Evolutionary conservation across 2,888 invertebrate genomes (phyloP).

Genomic region (Nematopogon swammerdamellus): DNA sequence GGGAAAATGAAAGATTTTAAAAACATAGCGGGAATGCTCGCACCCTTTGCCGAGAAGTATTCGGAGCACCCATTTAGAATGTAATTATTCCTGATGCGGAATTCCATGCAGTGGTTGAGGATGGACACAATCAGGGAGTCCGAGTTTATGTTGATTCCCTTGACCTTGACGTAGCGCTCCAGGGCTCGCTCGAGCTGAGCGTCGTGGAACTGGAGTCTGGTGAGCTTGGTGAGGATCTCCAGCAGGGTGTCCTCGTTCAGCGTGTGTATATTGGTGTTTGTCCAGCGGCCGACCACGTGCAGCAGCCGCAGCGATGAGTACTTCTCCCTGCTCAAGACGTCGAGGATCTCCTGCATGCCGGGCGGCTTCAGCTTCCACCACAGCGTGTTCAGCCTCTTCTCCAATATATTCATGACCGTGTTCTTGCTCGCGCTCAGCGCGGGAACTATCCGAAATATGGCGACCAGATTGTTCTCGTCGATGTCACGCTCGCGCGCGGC

Average conservation of each 20-base stretch:
- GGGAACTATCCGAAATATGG: conserved; percentile 54
- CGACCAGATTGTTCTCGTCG: conserved; percentile 51
- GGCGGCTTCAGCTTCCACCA: conserved; percentile 53
- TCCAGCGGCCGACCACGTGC: conserved; percentile 50
- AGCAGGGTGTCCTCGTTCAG: conserved; percentile 55
- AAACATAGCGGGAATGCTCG: conserved; percentile 45
- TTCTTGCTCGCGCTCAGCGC: conserved; percentile 58
- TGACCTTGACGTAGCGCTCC: conserved; percentile 59
- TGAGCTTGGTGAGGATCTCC: conserved; percentile 52
- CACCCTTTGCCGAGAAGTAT: conserved; percentile 49
- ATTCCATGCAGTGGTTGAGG: conserved; percentile 59
- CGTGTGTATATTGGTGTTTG: conserved; percentile 57
- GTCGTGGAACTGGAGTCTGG: conserved; percentile 53
- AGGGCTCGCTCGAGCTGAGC: conserved; percentile 54
- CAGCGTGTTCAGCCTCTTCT: conserved; percentile 51
- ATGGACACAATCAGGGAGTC: conserved; percentile 58
- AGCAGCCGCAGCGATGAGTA: conserved; percentile 38
- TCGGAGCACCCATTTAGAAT: conserved; percentile 58
- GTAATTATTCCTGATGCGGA: conserved; percentile 51
- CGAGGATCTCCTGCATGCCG: conserved; percentile 47
- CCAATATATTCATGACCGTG: conserved; percentile 54
- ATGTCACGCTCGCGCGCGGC: conserved; percentile 55
- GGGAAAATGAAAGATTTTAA: conserved; percentile 56
- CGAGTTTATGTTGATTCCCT: conserved; percentile 38
- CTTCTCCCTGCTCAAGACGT: conserved; percentile 32